These are phyloP conservation scores for Emydoidea blandingii DNA, from an alignment of 2,797 vertebrate species.

Conservation along the genomic window DNA sequence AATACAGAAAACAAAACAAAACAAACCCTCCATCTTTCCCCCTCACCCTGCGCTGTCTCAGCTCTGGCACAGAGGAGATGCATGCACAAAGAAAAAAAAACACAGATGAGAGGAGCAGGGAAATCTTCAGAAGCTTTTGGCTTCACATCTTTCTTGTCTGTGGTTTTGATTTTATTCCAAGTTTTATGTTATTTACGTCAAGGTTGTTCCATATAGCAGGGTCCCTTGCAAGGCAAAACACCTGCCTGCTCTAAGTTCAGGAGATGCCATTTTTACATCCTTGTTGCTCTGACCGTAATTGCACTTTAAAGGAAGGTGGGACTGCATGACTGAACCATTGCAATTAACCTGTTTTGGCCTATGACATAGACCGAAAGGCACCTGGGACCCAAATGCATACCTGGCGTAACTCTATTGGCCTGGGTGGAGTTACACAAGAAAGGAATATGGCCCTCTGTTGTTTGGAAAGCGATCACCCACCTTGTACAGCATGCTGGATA, in stretches of 20 bases:
- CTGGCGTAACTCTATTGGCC: background rate
- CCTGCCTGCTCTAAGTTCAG: background rate
- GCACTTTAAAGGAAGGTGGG: background rate
- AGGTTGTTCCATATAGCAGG: slow-evolving; percentile 50
- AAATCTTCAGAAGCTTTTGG: slow-evolving; percentile 1
- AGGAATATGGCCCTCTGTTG: background rate
- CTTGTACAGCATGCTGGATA: background rate
- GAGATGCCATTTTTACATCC: background rate
- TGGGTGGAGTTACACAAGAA: background rate
- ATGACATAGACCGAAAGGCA: background rate
- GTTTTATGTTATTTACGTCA: slow-evolving; percentile 42
- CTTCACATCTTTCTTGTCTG: background rate
- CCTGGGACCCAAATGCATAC: background rate
- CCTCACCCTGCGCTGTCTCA: background rate
- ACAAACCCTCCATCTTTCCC: background rate
- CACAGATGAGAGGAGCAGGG: slow-evolving; percentile 20
- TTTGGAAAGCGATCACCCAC: background rate
- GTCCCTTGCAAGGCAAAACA: slow-evolving; percentile 34
- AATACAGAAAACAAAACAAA: slow-evolving; percentile 9
- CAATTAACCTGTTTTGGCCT: background rate
- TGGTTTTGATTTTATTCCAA: slow-evolving; percentile 49
- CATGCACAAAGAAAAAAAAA: background rate
- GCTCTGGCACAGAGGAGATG: background rate
- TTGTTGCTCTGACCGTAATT: background rate
- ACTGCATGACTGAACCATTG: background rate